Evolutionary conservation across 2,113 vertebrate species (phyloP), one percentile per base, ranked within the genome.

Genomic region (Platysternon megacephalum): DNA sequence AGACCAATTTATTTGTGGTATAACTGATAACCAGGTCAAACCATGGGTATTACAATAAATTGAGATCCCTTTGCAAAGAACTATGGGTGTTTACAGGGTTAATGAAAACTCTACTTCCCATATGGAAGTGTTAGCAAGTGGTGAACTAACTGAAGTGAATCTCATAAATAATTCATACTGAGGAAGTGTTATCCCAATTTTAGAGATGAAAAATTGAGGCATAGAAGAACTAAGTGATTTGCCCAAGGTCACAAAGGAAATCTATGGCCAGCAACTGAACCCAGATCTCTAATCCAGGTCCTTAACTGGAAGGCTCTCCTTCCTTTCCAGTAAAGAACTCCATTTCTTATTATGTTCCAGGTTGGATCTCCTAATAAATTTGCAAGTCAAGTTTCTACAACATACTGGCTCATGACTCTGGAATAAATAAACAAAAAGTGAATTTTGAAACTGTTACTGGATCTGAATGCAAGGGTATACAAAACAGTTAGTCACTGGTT

Each of bases 71-170:
- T 61, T 61, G 29, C 28, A 61, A 61, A 32, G 58, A 14, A 13
- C 58, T 61, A 5, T 14, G 29, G 29, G 29, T 61, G 29, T 32
- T 61, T 53, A 46, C 49, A 28, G 16, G 44, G 12, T 11, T 79
- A 46, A 32, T 35, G 85, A 52, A 83, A 89, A 61, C 19, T 5
- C 13, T 90, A 58, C 39, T 26, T 58, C 46, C 82, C 11, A 2
- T 79, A 72, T 74, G 11, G 82, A 39, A 21, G 24, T 88, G 35
- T 58, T 88, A 85, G 53, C 22, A 90, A 82, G 44, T 46, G n/a
- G 3, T 32, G 9, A 51, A 85, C 79, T 61, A 48, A 10, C 2
- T 21, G 1, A 3, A 0, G 4, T 39, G 2, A 52, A 7, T 82
- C 13, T 84, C 39, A n/a, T 76, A 82, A n/a, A 10, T 79, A 48